These are phyloP conservation scores for Margaritifera margaritifera DNA, from an alignment of 2,888 invertebrate species.

Conservation along the genomic window DNA sequence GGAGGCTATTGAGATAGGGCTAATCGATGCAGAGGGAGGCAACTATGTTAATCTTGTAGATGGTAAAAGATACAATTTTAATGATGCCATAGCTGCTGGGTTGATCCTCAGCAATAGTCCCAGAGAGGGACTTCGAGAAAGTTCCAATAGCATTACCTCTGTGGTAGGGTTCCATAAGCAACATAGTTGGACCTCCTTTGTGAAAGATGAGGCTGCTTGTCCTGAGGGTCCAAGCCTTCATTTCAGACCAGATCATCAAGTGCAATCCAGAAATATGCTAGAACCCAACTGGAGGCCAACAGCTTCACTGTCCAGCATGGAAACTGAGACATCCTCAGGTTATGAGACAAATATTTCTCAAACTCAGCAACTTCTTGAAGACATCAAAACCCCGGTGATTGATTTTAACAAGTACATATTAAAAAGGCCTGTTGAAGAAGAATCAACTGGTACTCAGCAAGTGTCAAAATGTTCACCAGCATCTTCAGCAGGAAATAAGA, in stretches of 20 bases:
- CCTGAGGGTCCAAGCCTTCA: constrained; percentile 12
- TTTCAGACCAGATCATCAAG: no score
- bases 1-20: constrained; percentile 76
- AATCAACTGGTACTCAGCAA: no score
- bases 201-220: constrained; percentile 11
- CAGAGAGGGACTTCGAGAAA: constrained; percentile 58
- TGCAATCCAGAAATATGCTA: no score
- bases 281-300: constrained; percentile 2
- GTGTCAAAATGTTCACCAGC: no score
- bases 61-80: constrained; percentile 49
- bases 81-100: constrained; percentile 62
- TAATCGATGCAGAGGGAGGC: constrained; percentile 62
- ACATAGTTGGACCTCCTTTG: constrained; percentile 20
- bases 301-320: constrained; percentile 34
- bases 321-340: constrained; percentile 36
- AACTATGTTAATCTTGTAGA: constrained; percentile 51
- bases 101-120: constrained; percentile 61
- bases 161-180: constrained; percentile 11
- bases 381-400: constrained; percentile 15
- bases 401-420: constrained; percentile 27
- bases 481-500: no score
- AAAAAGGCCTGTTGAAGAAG: constrained; percentile 5
- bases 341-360: constrained; percentile 39
- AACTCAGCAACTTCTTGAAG: constrained; percentile 21
- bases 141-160: constrained; percentile 36